Conservation (phyloP, 2,888 invertebrate genomes). For the Phania funesta region DNA sequence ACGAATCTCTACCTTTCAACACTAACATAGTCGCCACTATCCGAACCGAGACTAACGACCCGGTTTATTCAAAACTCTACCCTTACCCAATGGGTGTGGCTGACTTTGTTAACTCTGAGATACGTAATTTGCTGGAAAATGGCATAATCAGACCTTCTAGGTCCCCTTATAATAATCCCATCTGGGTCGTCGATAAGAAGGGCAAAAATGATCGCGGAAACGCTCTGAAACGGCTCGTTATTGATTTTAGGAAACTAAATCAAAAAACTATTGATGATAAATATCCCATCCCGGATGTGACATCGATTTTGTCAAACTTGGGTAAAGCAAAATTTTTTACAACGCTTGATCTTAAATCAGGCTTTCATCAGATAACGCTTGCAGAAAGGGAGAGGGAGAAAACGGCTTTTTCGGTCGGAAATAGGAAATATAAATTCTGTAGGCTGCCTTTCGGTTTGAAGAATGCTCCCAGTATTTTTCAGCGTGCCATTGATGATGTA, state of each 20-base stretch:
- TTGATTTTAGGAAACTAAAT: constrained; percentile 32
- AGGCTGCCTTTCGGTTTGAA: constrained; percentile 50
- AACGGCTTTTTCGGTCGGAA: constrained; percentile 22
- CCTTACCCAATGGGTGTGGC: constrained; percentile 46
- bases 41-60: constrained; percentile 26
- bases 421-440: constrained; percentile 62
- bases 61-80: constrained; percentile 38
- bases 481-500: constrained; percentile 45
- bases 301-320: constrained; percentile 9
- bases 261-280: constrained; percentile 6
- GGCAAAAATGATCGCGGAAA: constrained; percentile 18
- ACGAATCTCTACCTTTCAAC: constrained; percentile 38
- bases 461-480: constrained; percentile 47
- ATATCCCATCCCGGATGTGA: constrained; percentile 16
- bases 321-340: constrained; percentile 26
- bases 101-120: constrained; percentile 35
- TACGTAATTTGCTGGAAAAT: constrained; percentile 18
- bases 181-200: constrained; percentile 33
- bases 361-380: constrained; percentile 9
- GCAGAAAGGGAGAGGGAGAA: constrained; percentile 9
- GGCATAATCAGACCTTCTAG: constrained; percentile 32
- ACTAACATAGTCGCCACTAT: constrained; percentile 53
- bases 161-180: constrained; percentile 26
- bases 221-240: constrained; percentile 16
- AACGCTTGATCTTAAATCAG: constrained; percentile 31